Conservation (phyloP, 2,113 vertebrate species). For the Apteryx owenii region DNA sequence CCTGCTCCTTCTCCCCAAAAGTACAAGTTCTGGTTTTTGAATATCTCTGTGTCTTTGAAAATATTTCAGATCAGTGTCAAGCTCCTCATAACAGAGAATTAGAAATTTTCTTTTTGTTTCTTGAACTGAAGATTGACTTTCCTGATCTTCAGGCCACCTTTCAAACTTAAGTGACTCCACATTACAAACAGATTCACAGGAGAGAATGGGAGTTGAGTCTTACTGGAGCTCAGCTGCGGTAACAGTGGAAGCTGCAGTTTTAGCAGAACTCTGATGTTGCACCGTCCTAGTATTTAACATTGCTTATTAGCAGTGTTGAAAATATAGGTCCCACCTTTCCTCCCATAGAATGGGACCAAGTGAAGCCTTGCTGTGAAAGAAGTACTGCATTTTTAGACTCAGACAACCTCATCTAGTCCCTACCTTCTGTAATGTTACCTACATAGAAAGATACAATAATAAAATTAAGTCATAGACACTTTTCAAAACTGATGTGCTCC, state of each 20-base stretch:
- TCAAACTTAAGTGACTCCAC: neutral
- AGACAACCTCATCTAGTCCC: neutral
- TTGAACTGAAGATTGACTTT: neutral
- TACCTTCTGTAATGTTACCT: neutral
- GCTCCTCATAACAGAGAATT: neutral
- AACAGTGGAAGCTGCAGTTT: neutral
- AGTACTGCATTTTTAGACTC: neutral
- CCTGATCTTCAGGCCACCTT: neutral
- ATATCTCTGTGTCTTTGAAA: conserved; percentile 6
- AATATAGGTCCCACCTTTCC: neutral
- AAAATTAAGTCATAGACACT: neutral
- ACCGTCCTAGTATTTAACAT: neutral
- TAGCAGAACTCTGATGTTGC: neutral
- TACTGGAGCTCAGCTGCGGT: neutral
- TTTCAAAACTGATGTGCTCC: neutral
- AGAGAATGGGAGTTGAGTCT: neutral
- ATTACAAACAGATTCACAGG: neutral
- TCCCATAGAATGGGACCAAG: neutral
- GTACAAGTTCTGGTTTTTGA: conserved; percentile 40
- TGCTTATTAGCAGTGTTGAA: neutral
- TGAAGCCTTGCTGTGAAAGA: neutral
- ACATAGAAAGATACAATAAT: neutral
- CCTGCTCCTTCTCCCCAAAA: conserved; percentile 55
- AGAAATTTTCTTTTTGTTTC: neutral
- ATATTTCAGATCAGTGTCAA: conserved; percentile 33